Evolutionary conservation across 1,140 invertebrate species (phyloP).

Genomic region (Stegodyphus mimosarum): DNA sequence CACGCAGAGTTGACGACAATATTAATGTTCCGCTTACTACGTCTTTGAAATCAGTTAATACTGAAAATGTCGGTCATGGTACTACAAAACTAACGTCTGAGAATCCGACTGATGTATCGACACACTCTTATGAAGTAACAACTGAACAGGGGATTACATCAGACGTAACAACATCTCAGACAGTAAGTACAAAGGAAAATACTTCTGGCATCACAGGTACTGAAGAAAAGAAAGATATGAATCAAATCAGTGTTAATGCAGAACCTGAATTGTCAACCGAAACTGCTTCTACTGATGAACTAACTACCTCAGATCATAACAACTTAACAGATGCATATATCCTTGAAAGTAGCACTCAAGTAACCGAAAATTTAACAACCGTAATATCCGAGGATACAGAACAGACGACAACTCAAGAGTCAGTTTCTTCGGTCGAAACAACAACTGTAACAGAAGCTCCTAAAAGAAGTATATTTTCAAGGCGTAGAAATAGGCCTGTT

Average conservation of each 20-base stretch:
- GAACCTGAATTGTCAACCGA: not conserved
- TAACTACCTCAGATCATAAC: not conserved
- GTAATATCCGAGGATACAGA: not conserved
- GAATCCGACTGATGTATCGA: no score
- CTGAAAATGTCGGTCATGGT: not conserved
- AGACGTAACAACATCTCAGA: no score
- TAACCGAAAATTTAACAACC: slow-evolving; percentile 5
- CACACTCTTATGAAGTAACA: no score
- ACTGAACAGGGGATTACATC: no score
- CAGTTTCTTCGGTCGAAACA: not conserved
- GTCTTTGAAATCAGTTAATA: not conserved
- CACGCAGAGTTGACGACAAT: no score
- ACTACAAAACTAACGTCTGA: no score
- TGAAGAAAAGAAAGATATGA: not conserved
- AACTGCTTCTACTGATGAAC: not conserved
- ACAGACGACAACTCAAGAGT: slow-evolving; percentile 2
- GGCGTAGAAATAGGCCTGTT: slow-evolving; percentile 38
- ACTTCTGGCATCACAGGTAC: not conserved
- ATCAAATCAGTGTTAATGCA: not conserved
- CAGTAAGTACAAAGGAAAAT: no score
- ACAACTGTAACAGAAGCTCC: slow-evolving; percentile 25
- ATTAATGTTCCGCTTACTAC: no score
- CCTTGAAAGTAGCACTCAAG: not conserved
- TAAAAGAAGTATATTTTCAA: slow-evolving; percentile 30
- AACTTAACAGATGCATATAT: not conserved